phyloP scores from a whole-genome alignment of 2,888 invertebrate species.

The Doris montereyensis region DNA sequence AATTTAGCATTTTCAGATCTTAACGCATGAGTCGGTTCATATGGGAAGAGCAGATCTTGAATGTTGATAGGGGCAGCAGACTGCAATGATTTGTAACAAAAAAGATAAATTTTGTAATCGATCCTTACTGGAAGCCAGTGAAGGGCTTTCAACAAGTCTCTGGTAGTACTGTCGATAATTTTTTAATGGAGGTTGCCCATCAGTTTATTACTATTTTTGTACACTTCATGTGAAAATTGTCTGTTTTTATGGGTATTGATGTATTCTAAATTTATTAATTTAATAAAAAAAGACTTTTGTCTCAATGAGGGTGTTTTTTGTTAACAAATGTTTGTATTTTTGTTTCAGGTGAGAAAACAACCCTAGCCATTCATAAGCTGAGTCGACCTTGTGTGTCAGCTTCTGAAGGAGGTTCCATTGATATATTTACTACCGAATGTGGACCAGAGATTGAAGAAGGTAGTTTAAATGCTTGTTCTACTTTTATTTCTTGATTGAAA shows the following conservation, averaged over 20 bases:
- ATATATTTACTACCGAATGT: conserved; percentile 45
- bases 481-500: too few relatives aligned
- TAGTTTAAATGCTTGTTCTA: too few relatives aligned
- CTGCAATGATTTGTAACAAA: too few relatives aligned
- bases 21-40: not conserved
- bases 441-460: conserved; percentile 46
- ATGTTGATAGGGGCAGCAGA: too few relatives aligned
- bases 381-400: conserved; percentile 34
- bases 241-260: too few relatives aligned
- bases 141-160: not conserved
- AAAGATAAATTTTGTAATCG: too few relatives aligned
- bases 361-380: conserved; percentile 40
- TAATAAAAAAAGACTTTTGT: not conserved
- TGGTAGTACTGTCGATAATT: not conserved
- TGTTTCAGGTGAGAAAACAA: conserved; percentile 43
- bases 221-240: too few relatives aligned
- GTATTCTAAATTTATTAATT: too few relatives aligned
- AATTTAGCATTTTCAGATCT: too few relatives aligned
- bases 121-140: too few relatives aligned
- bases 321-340: not conserved
- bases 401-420: conserved; percentile 27
- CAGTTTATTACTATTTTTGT: too few relatives aligned
- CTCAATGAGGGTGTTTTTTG: not conserved
- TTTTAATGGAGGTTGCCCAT: not conserved
- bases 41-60: too few relatives aligned